These are phyloP conservation scores for Hestina assimilis DNA, from an alignment of 1,140 invertebrate species.

Conservation along the genomic window DNA sequence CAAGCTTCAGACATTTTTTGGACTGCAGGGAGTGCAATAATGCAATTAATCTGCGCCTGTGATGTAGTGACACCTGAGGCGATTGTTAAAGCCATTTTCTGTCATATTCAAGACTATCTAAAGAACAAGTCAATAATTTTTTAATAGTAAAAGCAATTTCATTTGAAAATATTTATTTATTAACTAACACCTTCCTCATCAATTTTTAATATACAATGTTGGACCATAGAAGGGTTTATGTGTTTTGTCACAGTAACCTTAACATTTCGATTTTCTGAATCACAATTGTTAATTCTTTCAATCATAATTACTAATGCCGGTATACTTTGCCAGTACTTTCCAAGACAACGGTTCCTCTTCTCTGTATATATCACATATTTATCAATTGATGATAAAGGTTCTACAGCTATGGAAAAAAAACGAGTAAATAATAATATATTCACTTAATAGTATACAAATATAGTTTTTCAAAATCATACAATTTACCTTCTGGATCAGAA, in stretches of 20 bases:
- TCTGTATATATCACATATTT: constrained; percentile 45
- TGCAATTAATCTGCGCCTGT: not conserved
- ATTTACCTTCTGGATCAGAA: constrained; percentile 54
- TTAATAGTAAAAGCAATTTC: no score
- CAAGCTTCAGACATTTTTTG: no score
- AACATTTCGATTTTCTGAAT: constrained; percentile 23
- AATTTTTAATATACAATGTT: constrained; percentile 39
- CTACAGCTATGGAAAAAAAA: constrained; percentile 56
- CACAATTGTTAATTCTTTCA: constrained; percentile 34
- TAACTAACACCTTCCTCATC: constrained; percentile 39
- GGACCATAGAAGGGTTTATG: constrained; percentile 25
- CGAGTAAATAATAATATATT: constrained; percentile 1
- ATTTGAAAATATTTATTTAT: constrained; percentile 9
- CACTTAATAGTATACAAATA: not conserved
- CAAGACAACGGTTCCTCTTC: constrained; percentile 63
- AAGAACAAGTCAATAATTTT: no score
- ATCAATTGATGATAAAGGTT: constrained; percentile 20
- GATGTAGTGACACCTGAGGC: not conserved
- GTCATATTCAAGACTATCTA: no score
- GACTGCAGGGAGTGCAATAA: no score
- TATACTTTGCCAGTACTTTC: constrained; percentile 78
- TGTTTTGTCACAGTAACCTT: constrained; percentile 36
- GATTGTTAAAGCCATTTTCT: no score
- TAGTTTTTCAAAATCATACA: not conserved
- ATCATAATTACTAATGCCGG: constrained; percentile 58